Evolutionary conservation across 2,888 invertebrate genomes (phyloP).

Genomic region (Beris morrisii): DNA sequence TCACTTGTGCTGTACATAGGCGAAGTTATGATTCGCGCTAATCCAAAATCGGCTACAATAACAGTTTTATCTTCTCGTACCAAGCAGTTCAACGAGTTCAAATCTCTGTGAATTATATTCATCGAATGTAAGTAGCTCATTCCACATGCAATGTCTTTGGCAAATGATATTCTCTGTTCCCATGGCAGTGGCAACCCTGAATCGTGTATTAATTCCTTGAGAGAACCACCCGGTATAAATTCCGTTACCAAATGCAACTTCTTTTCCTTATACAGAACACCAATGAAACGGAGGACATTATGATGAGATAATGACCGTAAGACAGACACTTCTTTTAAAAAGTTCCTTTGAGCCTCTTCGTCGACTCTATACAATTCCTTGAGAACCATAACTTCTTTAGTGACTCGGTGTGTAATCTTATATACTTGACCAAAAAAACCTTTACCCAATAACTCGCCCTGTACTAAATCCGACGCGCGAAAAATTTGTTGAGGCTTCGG

Average conservation of each 20-base stretch:
- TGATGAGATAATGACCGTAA: slow-evolving; percentile 84
- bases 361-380: slow-evolving; percentile 92
- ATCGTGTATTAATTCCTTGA: slow-evolving; percentile 83
- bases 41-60: slow-evolving; percentile 93
- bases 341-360: slow-evolving; percentile 91
- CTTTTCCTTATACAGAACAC: slow-evolving; percentile 90
- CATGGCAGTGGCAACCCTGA: slow-evolving; percentile 70
- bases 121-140: slow-evolving; percentile 93
- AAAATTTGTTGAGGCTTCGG: slow-evolving; percentile 74
- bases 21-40: slow-evolving; percentile 75
- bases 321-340: slow-evolving; percentile 94
- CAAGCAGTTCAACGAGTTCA: slow-evolving; percentile 94
- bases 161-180: slow-evolving; percentile 79
- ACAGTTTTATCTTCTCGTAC: slow-evolving; percentile 88
- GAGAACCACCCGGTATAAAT: slow-evolving; percentile 88
- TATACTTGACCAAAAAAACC: slow-evolving; percentile 94
- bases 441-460: slow-evolving; percentile 86
- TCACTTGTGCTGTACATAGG: slow-evolving; percentile 54
- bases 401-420: slow-evolving; percentile 87
- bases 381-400: slow-evolving; percentile 92
- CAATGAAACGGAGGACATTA: slow-evolving; percentile 88
- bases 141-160: slow-evolving; percentile 89
- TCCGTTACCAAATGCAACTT: slow-evolving; percentile 90
- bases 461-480: slow-evolving; percentile 84
- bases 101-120: slow-evolving; percentile 93